Evolutionary conservation across 2,113 vertebrate genomes (phyloP), one percentile per base, ranked within the genome.

Genomic region (Chaetorhynchus papuensis): DNA sequence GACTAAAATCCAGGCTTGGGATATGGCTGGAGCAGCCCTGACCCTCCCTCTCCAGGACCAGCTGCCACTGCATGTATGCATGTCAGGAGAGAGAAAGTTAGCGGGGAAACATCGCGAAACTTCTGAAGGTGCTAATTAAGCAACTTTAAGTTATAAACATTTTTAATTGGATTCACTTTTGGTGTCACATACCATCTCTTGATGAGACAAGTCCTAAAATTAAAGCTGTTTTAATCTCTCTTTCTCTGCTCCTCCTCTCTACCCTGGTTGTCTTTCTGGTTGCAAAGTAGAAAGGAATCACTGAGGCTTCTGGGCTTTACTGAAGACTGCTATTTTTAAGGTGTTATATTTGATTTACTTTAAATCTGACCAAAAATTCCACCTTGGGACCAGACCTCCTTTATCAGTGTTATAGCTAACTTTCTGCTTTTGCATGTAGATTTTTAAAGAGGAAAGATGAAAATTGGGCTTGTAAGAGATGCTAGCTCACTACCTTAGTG

Each of bases 311-410:
- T 52, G n/a, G 28, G 56, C 76, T 95, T 88, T 96, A 56, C 79
- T 63, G 64, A 94, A 77, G 50, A 60, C 44, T 86, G 66, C 85
- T 94, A 77, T 96, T 93, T 96, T 94, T 94, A 94, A 93, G 85
- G 92, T 90, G 88, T 95, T 87, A 56, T 54, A 83, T 90, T 83
- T 91, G 60, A 92, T 97, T 95, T 96, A 88, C 85, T 93, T 96
- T 47, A 90, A 83, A 90, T 44, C 71, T 93, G 68, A 90, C 82
- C 82, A 83, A 78, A 86, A 92, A 10, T 47, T 77, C 68, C 37
- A 70, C 42, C 39, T 50, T 75, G 71, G 64, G 71, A 92, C 60
- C 71, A 88, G 85, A 86, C 33, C 78, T 94, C 60, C 79, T 96
- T 93, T 93, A 83, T 77, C 87, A 88, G 10, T n/a, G 22, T 64